Evolutionary conservation across 2,797 vertebrate genomes (phyloP), one percentile per base, ranked within the genome.

Genomic region (Acrossocheilus fasciatus): DNA sequence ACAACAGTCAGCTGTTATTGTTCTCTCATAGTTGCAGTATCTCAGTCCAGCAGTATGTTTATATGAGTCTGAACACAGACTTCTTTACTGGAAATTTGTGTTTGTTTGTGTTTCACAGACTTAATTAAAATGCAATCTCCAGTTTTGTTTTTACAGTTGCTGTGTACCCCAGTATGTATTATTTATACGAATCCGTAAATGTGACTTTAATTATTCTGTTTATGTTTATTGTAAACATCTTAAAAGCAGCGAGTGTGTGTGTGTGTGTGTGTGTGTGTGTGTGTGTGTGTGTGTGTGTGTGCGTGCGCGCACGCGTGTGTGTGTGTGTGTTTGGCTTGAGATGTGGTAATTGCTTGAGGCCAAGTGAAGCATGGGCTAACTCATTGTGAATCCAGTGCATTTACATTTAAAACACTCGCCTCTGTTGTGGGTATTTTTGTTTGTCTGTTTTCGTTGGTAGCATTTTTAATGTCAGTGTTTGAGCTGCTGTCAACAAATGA

Each of bases 11-110:
- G 94, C 94, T 97, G 95, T 97, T 97, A 96, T 96, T 97, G 95
- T 97, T 97, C 95, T 94, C 94, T 94, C 91, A 94, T 93, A 96
- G 94, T 91, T 95, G 96, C 96, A 95, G 96, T 96, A 94, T 95
- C 93, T 96, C 95, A 92, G 93, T 93, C 93, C 92, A 95, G 93
- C 93, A 93, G 96, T 94, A 95, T 97, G 97, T 97, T 98, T 97
- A 95, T 93, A 95, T 95, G 94, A 94, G 94, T 95, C 95, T 92
- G 96, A 96, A 94, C 95, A 96, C 94, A 93, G 90, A 92, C 95
- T 91, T 92, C 96, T 92, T 97, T 92, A 93, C 95, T 97, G 96
- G 96, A 96, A 96, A 89, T 84, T 68, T 93, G 94, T 91, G 94
- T 97, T 97, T 96, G 96, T 96, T 96, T 95, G 94, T 94, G 94